These are phyloP conservation scores for Nymphalis urticae DNA, from an alignment of 2,888 invertebrate species.

Conservation along the genomic window DNA sequence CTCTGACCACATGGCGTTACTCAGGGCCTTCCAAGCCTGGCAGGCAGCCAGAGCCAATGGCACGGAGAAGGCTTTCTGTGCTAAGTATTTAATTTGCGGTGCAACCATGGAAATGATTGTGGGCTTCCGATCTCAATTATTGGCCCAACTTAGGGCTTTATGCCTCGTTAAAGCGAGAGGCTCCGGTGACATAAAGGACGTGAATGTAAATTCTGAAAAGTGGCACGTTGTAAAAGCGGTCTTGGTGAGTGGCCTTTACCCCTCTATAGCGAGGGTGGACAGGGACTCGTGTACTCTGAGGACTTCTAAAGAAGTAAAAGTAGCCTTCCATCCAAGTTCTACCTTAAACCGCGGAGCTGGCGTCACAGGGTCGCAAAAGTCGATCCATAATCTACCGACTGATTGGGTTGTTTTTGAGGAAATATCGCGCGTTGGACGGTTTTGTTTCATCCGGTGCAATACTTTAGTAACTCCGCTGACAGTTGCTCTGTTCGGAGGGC, in stretches of 20 bases:
- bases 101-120: conserved; percentile 95
- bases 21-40: conserved; percentile 90
- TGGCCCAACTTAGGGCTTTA: conserved; percentile 89
- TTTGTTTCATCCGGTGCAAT: conserved; percentile 88
- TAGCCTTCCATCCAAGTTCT: conserved; percentile 83
- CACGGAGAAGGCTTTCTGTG: conserved; percentile 86
- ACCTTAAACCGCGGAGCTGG: conserved; percentile 83
- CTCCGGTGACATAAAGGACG: conserved; percentile 86
- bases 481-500: conserved; percentile 89
- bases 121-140: conserved; percentile 90
- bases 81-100: conserved; percentile 87
- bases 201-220: conserved; percentile 91
- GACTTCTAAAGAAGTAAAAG: conserved; percentile 82
- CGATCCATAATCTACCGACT: conserved; percentile 80
- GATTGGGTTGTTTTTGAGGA: conserved; percentile 95
- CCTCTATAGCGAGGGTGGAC: conserved; percentile 90
- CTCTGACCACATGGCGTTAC: conserved; percentile 94
- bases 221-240: conserved; percentile 96
- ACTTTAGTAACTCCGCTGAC: conserved; percentile 91
- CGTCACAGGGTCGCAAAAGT: conserved; percentile 55
- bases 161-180: conserved; percentile 86
- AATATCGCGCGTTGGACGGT: conserved; percentile 86
- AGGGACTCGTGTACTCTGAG: conserved; percentile 82
- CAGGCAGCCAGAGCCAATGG: conserved; percentile 83
- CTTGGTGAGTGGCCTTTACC: conserved; percentile 93